These are phyloP conservation scores for Lepidostoma basale DNA, from an alignment of 1,140 invertebrate species.

Conservation along the genomic window DNA sequence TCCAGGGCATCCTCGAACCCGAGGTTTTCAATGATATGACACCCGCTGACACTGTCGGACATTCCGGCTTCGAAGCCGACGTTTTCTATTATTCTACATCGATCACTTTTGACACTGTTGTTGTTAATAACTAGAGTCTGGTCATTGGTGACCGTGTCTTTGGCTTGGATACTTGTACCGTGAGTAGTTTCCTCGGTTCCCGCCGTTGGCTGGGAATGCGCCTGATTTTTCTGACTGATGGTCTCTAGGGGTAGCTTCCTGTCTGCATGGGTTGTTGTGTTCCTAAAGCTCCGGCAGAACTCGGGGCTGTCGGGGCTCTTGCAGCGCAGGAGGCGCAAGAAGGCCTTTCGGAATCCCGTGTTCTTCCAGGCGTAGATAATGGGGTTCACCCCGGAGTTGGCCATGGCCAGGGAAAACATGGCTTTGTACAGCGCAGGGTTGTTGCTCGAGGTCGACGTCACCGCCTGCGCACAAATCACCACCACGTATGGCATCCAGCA, in stretches of 20 bases:
- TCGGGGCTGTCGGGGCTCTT: slow-evolving; percentile 62
- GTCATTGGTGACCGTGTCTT: slow-evolving; percentile 41
- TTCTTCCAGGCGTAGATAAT: slow-evolving; percentile 85
- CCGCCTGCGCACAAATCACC: slow-evolving; percentile 66
- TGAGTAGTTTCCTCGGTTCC: neutral
- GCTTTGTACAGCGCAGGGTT: slow-evolving; percentile 68
- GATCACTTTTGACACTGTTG: slow-evolving; percentile 51
- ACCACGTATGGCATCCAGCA: slow-evolving; percentile 79
- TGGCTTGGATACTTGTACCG: slow-evolving; percentile 41
- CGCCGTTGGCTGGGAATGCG: neutral
- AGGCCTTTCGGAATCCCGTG: slow-evolving; percentile 71
- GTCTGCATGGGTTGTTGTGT: slow-evolving; percentile 7
- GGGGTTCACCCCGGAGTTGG: slow-evolving; percentile 78
- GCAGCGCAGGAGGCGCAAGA: slow-evolving; percentile 68
- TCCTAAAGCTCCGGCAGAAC: slow-evolving; percentile 50
- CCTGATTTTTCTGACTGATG: slow-evolving; percentile 22
- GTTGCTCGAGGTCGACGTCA: slow-evolving; percentile 56
- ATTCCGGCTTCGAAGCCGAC: slow-evolving; percentile 49
- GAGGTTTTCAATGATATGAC: slow-evolving; percentile 59
- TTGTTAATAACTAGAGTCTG: slow-evolving; percentile 31
- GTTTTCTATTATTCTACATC: slow-evolving; percentile 49
- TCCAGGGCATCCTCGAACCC: slow-evolving; percentile 53
- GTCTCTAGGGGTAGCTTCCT: slow-evolving; percentile 41
- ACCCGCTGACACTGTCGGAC: slow-evolving; percentile 49
- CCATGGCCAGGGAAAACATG: slow-evolving; percentile 72